phyloP scores from a whole-genome alignment of 2,797 vertebrate genomes.

The Pyrocephalus nanus region DNA sequence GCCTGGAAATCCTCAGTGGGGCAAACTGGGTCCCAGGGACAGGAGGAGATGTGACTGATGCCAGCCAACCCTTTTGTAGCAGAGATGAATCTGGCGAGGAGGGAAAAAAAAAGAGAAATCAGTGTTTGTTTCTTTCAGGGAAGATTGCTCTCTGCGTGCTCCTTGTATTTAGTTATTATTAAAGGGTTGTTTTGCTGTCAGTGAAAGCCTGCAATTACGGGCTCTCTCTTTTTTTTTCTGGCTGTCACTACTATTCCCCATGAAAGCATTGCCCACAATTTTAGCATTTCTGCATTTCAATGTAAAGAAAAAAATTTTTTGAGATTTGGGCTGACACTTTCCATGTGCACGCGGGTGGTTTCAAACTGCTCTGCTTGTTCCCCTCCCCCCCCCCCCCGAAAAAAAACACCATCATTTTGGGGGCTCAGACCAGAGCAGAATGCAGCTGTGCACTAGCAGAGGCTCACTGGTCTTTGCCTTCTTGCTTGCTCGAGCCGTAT shows the following conservation, averaged over 20 bases:
- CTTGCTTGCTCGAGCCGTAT: rapidly evolving
- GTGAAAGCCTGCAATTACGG: constrained; percentile 57
- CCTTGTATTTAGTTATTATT: constrained; percentile 61
- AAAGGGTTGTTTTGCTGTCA: constrained; percentile 66
- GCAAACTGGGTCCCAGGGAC: not conserved
- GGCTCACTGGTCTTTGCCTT: not conserved
- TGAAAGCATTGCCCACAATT: constrained; percentile 35
- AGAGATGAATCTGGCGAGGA: not conserved
- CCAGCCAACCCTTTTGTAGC: not conserved
- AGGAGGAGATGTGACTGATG: not conserved
- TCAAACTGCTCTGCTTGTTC: not conserved
- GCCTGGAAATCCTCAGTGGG: not conserved
- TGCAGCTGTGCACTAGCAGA: not conserved
- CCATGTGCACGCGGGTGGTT: rapidly evolving
- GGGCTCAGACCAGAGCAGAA: not conserved
- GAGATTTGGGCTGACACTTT: not conserved
- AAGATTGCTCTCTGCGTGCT: not conserved
- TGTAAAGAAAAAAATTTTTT: not conserved
- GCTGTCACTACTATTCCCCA: constrained; percentile 26
- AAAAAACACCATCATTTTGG: rapidly evolving
- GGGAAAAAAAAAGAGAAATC: not conserved
- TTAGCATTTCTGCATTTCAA: constrained; percentile 27
- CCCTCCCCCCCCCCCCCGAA: rapidly evolving
- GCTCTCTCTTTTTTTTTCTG: constrained; percentile 14
- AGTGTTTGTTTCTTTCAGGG: constrained; percentile 63